Conservation (phyloP, 2,888 invertebrate genomes). For the Pardosa pseudoannulata region DNA sequence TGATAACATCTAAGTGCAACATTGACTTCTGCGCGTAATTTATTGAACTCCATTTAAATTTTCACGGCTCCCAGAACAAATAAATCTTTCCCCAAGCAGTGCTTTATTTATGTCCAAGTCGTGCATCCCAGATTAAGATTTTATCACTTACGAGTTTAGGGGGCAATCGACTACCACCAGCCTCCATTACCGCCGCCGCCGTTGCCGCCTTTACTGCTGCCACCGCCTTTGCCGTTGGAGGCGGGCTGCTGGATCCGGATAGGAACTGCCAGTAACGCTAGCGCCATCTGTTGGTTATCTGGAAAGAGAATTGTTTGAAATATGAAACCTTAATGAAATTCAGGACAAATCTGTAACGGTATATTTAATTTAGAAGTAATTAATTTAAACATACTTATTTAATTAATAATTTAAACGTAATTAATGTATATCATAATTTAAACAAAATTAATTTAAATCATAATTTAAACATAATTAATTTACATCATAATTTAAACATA, state of each 20-base stretch:
- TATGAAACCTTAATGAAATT: too few species aligned
- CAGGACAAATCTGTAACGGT: too few species aligned
- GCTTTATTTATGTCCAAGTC: background rate
- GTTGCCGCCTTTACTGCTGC: background rate
- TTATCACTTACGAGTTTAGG: background rate
- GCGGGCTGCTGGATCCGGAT: conserved; percentile 64
- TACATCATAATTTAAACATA: too few species aligned
- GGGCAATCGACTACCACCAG: conserved; percentile 44
- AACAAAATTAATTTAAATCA: too few species aligned
- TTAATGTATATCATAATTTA: too few species aligned
- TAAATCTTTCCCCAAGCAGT: background rate
- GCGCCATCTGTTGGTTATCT: conserved; percentile 61
- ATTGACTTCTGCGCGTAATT: background rate
- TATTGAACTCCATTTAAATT: conserved; percentile 7
- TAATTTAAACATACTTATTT: too few species aligned
- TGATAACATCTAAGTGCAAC: background rate
- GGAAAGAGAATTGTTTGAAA: background rate
- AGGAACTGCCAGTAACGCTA: conserved; percentile 51
- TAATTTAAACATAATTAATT: too few species aligned
- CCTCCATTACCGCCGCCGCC: conserved; percentile 48
- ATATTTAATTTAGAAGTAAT: too few species aligned
- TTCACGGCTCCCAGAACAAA: background rate
- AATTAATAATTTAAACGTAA: too few species aligned
- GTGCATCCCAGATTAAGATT: conserved; percentile 5
- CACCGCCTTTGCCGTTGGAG: background rate